Conservation (phyloP, 2,797 vertebrate genomes). For the Lacerta bilineata region DNA sequence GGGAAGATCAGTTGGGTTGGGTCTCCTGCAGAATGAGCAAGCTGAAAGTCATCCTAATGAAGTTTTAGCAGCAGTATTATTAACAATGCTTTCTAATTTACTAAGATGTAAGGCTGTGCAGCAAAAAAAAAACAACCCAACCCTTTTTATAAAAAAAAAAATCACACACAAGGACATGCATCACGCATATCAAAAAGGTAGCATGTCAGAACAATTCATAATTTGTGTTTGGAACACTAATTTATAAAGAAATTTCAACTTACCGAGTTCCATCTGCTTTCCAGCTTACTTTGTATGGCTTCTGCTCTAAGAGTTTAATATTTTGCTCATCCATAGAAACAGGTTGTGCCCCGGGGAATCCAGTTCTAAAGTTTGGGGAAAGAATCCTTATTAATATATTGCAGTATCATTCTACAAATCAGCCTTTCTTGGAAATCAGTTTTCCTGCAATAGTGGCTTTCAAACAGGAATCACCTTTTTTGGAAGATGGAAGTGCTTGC, state of each 20-base stretch:
- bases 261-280: conserved; percentile 99
- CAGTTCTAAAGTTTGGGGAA: conserved; percentile 83
- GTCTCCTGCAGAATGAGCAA: neutral
- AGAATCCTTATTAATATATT: conserved; percentile 56
- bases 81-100: neutral
- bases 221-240: conserved; percentile 37
- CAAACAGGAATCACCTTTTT: conserved; percentile 42
- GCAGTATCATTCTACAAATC: conserved; percentile 36
- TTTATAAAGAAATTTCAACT: conserved; percentile 72
- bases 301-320: conserved; percentile 92
- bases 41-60: neutral
- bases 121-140: conserved; percentile 53
- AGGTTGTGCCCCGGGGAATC: conserved; percentile 97
- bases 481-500: conserved; percentile 18
- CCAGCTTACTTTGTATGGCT: conserved; percentile 99
- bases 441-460: conserved; percentile 52
- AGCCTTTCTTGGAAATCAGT: conserved; percentile 41
- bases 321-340: conserved; percentile 98
- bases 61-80: neutral
- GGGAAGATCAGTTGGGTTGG: neutral
- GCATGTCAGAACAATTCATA: conserved; percentile 39
- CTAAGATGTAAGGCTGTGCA: neutral
- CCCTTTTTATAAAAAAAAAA: conserved; percentile 13
- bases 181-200: conserved; percentile 39
- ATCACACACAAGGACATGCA: conserved; percentile 42